Base-by-base conservation (phyloP, 1,140 invertebrate species). In the Portunus trituberculatus region DNA sequence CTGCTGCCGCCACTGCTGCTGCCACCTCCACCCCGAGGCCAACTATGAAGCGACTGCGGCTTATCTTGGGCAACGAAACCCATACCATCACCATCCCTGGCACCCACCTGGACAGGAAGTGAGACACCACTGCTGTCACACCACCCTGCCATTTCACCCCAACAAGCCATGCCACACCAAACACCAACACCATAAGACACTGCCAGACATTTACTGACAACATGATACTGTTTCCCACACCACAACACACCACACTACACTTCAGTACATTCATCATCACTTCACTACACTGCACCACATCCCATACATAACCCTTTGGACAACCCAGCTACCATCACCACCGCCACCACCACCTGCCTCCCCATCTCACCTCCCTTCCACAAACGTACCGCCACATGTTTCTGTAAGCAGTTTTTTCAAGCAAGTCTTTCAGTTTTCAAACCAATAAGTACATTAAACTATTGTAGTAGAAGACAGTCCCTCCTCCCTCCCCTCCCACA, bases 1-100 rank as follows among this genome's bases (percentile, higher is more conserved):
- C 67, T n/a, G 67, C 67, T 76, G 67, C 67, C 8, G 52, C 52
- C 12, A 20, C 52, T 20, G 16, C 67, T 76, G 67, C 67, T 76
- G 67, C 82, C 52, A 92, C 90, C 32, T 67, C 94, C 28, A 88
- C 91, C 31, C 94, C 94, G 39, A 84, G 94, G 82, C 94, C 94
- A 48, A 95, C 94, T 29, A 95, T 95, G 94, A 95, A 95, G 86
- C 94, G 94, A 82, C 84, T 95, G 31, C 94, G 94, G 39, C 59
- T 95, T 29, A 95, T 95, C 45, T 67, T 95, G 48, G 94, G 94
- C 76, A 95, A 95, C 59, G 94, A 95, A 86, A 95, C 94, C 52
- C 94, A 95, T 91, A 95, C 94, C 46, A 95, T 95, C 91, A 95
- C 94, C 29, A 95, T 95, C 91, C 94, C 94, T 8, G 94, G 89